Evolutionary conservation across 2,113 vertebrate species (phyloP).

Genomic region (Ptyas mucosa): DNA sequence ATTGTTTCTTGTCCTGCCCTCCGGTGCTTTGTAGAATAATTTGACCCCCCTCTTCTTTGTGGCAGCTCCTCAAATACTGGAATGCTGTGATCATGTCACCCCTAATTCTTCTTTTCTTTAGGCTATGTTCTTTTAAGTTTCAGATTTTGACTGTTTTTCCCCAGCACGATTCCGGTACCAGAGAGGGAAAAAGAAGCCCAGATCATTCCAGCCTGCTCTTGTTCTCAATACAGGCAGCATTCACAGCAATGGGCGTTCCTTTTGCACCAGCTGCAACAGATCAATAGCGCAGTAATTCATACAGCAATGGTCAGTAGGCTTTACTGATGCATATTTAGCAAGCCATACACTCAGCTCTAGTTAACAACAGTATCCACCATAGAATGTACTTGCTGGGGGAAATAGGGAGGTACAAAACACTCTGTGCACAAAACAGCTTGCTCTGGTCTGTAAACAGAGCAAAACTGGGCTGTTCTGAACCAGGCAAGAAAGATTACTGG

Average conservation of each 20-base stretch:
- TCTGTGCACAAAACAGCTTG: not conserved
- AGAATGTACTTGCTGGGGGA: not conserved
- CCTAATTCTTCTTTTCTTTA: too few species aligned
- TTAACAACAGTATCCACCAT: not conserved
- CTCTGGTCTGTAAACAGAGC: not conserved
- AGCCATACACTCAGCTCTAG: not conserved
- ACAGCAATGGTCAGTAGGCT: not conserved
- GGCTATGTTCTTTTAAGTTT: not conserved
- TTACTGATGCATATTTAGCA: not conserved
- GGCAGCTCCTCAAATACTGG: too few species aligned
- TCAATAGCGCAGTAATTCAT: not conserved
- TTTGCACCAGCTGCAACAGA: not conserved
- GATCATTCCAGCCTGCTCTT: not conserved
- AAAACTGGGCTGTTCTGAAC: not conserved
- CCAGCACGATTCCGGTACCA: not conserved
- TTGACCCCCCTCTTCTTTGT: too few species aligned
- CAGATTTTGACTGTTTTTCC: not conserved
- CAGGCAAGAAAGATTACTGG: not conserved
- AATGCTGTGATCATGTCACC: too few species aligned
- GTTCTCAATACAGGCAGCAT: not conserved
- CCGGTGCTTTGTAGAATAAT: too few species aligned
- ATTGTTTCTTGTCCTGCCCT: too few species aligned
- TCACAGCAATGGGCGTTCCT: not conserved
- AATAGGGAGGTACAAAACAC: not conserved
- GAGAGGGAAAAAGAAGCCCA: not conserved